phyloP scores from a whole-genome alignment of 2,888 invertebrate genomes.

The Blastobasis adustella region DNA sequence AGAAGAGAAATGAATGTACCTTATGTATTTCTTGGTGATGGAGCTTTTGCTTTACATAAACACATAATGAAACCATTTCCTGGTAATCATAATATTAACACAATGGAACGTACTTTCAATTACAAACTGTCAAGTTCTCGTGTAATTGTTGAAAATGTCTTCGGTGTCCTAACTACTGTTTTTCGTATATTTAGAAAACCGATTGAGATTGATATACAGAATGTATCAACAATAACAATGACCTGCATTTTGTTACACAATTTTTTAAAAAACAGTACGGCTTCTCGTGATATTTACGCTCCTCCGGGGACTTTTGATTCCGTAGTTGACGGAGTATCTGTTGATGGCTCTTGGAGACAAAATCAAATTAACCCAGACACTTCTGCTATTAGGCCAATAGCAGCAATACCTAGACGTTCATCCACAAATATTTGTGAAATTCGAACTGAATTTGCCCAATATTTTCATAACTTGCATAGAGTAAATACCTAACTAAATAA shows the following conservation, averaged over 20 bases:
- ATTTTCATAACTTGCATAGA: background rate
- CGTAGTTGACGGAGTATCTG: background rate
- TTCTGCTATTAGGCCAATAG: background rate
- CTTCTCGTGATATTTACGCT: background rate
- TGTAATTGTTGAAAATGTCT: slow-evolving; percentile 1
- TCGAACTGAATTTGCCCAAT: background rate
- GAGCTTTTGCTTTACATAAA: slow-evolving; percentile 1
- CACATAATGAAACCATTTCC: slow-evolving; percentile 2
- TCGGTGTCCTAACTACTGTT: background rate
- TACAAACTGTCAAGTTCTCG: background rate
- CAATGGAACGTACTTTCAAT: background rate
- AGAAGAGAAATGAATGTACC: background rate
- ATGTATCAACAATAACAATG: background rate
- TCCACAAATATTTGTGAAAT: background rate
- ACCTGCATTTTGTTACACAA: background rate
- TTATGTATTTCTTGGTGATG: slow-evolving; percentile 2
- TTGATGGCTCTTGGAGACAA: background rate
- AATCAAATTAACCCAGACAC: background rate
- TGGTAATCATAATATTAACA: background rate
- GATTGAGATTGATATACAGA: background rate
- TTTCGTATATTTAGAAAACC: background rate
- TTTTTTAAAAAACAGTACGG: background rate
- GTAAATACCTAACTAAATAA: no score
- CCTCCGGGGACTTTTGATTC: background rate
- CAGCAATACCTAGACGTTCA: background rate